These are phyloP conservation scores for Drosophila flavopinicola DNA, from an alignment of 2,888 invertebrate species.

Conservation along the genomic window DNA sequence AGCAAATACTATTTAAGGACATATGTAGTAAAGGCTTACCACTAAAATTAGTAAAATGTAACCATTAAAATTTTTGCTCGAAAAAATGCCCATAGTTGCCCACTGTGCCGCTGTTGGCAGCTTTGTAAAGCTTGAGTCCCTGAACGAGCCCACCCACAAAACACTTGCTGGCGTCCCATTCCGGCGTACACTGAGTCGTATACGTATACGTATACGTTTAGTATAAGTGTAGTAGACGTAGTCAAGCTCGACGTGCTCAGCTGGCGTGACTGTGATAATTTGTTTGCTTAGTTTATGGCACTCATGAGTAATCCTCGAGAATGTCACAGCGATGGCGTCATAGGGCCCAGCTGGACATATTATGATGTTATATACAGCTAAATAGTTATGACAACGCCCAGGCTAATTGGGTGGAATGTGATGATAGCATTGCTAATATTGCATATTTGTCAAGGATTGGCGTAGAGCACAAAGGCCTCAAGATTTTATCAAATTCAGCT, in stretches of 20 bases:
- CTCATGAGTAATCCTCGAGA: conserved; percentile 54
- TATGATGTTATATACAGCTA: not conserved
- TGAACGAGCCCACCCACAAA: conserved; percentile 16
- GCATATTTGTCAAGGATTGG: conserved; percentile 21
- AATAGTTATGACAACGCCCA: conserved; percentile 30
- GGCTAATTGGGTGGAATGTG: not conserved
- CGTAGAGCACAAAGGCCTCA: not conserved
- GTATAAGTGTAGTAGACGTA: conserved; percentile 8
- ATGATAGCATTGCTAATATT: conserved; percentile 22
- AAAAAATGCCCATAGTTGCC: accelerated
- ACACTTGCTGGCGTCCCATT: not conserved
- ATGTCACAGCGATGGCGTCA: conserved; percentile 72
- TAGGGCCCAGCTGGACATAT: conserved; percentile 29
- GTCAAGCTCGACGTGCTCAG: conserved; percentile 46
- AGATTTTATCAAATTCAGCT: not conserved
- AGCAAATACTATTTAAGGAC: too few relatives aligned
- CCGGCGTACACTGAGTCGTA: not conserved
- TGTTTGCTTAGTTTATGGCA: conserved; percentile 48
- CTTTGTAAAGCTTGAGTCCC: conserved; percentile 13
- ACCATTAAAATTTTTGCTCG: too few relatives aligned
- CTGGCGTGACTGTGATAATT: conserved; percentile 72
- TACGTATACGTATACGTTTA: too few relatives aligned
- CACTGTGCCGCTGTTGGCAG: not conserved
- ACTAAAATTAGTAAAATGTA: too few relatives aligned
- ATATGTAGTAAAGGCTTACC: too few relatives aligned